phyloP scores from a whole-genome alignment of 2,797 vertebrate species.

The Amniataba percoides region DNA sequence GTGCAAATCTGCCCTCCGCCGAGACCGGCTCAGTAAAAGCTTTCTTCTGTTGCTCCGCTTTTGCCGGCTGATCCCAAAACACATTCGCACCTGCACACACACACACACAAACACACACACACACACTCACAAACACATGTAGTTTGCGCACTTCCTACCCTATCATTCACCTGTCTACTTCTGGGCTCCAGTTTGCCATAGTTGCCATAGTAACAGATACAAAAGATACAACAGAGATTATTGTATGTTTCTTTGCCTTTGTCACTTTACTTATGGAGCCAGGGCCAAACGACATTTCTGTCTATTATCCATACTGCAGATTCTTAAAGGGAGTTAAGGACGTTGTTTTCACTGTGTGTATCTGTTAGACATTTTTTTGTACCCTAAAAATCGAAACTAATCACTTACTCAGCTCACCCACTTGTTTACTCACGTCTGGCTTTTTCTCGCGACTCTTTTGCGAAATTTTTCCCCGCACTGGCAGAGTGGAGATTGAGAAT shows the following conservation, averaged over 20 bases:
- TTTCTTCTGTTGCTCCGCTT: conserved; percentile 42
- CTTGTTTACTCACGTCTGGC: neutral
- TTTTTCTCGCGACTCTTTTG: neutral
- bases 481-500: conserved; percentile 14
- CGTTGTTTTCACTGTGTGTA: conserved; percentile 7
- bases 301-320: conserved; percentile 36
- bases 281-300: neutral
- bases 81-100: conserved; percentile 31
- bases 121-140: neutral
- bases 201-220: conserved; percentile 64
- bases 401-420: conserved; percentile 3
- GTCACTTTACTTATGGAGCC: conserved; percentile 17
- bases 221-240: conserved; percentile 19
- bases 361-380: neutral
- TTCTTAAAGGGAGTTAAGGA: neutral
- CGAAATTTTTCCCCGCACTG: neutral
- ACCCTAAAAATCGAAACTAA: conserved; percentile 9
- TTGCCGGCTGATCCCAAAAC: conserved; percentile 52
- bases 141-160: conserved; percentile 33
- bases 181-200: conserved; percentile 32
- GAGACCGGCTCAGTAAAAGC: conserved; percentile 53
- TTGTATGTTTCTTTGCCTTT: conserved; percentile 14
- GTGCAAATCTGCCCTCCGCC: conserved; percentile 53
- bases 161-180: conserved; percentile 57
- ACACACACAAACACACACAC: neutral